These are phyloP conservation scores for Choristoneura rosaceana DNA, from an alignment of 2,888 invertebrate species.

Conservation along the genomic window DNA sequence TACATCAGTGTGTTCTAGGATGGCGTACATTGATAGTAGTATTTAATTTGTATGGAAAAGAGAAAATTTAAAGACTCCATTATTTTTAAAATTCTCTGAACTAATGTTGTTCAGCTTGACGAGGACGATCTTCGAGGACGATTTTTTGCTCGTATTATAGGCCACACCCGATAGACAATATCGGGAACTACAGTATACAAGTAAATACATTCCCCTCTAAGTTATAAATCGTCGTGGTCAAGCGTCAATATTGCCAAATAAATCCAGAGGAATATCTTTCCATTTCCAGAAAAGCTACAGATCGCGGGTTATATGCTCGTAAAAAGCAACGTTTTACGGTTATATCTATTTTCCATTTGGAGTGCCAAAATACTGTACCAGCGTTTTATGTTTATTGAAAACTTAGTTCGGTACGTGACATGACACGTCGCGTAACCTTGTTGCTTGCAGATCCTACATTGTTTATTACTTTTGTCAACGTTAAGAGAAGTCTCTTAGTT, in stretches of 20 bases:
- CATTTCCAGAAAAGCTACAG: constrained; percentile 36
- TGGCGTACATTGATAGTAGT: too few species aligned
- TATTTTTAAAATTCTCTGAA: too few species aligned
- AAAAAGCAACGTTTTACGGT: constrained; percentile 39
- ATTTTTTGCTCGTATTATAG: too few species aligned
- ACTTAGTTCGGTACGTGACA: constrained; percentile 17
- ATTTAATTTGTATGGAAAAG: too few species aligned
- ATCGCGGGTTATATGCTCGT: constrained; percentile 33
- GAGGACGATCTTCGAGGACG: too few species aligned
- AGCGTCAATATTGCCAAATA: constrained; percentile 17
- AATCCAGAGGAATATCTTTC: constrained; percentile 37
- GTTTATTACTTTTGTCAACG: background rate
- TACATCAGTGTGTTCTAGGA: too few species aligned
- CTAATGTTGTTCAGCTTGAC: too few species aligned
- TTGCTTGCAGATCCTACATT: constrained; percentile 2
- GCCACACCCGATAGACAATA: background rate
- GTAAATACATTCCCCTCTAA: background rate
- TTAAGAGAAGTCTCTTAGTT: too few species aligned
- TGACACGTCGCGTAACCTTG: background rate
- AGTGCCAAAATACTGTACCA: constrained; percentile 32
- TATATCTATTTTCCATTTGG: constrained; percentile 40
- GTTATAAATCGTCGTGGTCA: constrained; percentile 31
- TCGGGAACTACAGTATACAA: background rate
- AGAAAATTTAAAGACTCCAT: too few species aligned
- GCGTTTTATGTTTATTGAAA: constrained; percentile 36